Base-by-base conservation (phyloP, 2,888 invertebrate genomes). In the Acleris literana region DNA sequence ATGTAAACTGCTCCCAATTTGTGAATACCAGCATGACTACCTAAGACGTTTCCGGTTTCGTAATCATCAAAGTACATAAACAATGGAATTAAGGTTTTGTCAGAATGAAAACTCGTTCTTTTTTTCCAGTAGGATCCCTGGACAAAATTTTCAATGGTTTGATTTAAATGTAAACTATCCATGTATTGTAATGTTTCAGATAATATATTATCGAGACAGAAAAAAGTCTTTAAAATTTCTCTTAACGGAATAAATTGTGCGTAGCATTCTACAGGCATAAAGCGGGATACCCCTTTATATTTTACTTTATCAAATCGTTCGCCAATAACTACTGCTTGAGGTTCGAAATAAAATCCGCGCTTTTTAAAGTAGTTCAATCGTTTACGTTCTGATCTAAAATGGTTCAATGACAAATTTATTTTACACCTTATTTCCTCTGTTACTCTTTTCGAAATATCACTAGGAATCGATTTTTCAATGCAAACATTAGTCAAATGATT, bases 1-100 rank as follows among this genome's bases (percentile, higher is more conserved):
- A 68, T 55, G 51, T 74, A 74, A 16, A 72, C 70, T 3, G 68
- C 73, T n/a, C 71, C 71, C 44, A 71, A 59, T 61, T 71, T 71
- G 63, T 71, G 68, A 11, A 69, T 53, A 16, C 71, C 70, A 7
- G 69, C 17, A 46, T 70, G 70, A 46, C 68, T 68, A 5, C 69
- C 68, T 39, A 69, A 39, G 18, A 43, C 56, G 55, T 71, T 71
- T 25, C 56, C 57, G 3, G 62, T 67, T 44, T 71, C 71, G 55
- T 63, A 69, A 33, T 71, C 65, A 51, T 70, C 69, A 58, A 64
- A 70, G 57, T 56, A 64, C 11, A 70, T n/a, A 49, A 67, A 64
- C 33, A 70, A 39, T 16, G 70, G 70, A 29, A 56, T 29, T 25
- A 62, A 52, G 13, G 25, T 7, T 51, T 51, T 51, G 16, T 16